Evolutionary conservation across 2,113 vertebrate species (phyloP).

Genomic region (Martes martes): DNA sequence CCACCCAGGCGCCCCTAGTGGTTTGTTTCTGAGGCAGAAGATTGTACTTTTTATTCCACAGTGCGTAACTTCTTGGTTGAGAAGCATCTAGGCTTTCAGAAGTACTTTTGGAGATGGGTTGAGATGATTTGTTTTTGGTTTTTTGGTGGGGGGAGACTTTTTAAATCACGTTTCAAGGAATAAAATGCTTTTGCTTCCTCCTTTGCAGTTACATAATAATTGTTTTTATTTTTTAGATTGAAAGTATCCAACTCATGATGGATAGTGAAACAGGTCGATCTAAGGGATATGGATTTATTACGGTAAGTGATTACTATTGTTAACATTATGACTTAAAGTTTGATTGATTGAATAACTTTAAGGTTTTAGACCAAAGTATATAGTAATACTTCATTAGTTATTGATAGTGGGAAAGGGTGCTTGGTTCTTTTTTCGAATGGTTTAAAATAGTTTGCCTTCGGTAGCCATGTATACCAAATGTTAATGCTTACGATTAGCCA

Average conservation of each 20-base stretch:
- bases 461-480: not conserved
- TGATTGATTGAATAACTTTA: not conserved
- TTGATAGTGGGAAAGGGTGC: not conserved
- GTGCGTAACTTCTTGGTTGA: not conserved
- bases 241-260: slow-evolving; percentile 99
- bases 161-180: not conserved
- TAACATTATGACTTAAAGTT: not conserved
- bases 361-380: not conserved
- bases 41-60: not conserved
- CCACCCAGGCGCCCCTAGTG: not conserved
- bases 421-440: not conserved
- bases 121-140: not conserved
- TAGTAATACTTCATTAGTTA: not conserved
- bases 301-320: slow-evolving; percentile 82
- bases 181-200: not conserved
- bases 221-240: slow-evolving; percentile 86
- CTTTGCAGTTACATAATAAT: not conserved
- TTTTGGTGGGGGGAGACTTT: not conserved
- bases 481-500: not conserved
- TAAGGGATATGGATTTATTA: slow-evolving; percentile 98
- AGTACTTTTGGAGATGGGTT: not conserved
- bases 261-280: slow-evolving; percentile 96
- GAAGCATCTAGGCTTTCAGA: not conserved
- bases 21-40: not conserved
- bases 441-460: not conserved